These are phyloP conservation scores for Lutjanus campechanus DNA, from an alignment of 2,797 vertebrate species.

Conservation along the genomic window DNA sequence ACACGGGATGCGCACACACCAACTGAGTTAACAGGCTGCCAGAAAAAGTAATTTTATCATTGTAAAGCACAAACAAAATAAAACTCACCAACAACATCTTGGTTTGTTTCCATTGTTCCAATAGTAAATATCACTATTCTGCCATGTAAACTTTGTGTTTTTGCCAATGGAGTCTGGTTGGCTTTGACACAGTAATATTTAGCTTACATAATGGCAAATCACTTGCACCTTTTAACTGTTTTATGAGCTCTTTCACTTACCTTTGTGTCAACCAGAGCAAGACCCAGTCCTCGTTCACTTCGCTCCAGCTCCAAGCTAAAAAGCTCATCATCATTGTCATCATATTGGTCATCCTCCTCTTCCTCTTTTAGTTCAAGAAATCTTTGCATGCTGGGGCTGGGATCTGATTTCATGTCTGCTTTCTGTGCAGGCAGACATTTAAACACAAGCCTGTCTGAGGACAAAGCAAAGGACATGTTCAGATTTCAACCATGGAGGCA, in stretches of 20 bases:
- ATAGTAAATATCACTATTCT: too few relatives aligned
- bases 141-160: too few relatives aligned
- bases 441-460: slow-evolving; percentile 69
- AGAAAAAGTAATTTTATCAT: too few relatives aligned
- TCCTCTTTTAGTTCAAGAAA: slow-evolving; percentile 68
- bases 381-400: slow-evolving; percentile 21
- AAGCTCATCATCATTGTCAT: slow-evolving; percentile 75
- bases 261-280: slow-evolving; percentile 84
- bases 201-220: too few relatives aligned
- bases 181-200: too few relatives aligned
- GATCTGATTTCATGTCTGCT: slow-evolving; percentile 54
- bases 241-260: slow-evolving; percentile 68
- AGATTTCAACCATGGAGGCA: too few relatives aligned
- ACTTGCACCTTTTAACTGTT: background rate
- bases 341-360: slow-evolving; percentile 57
- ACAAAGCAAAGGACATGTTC: slow-evolving; percentile 3
- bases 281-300: slow-evolving; percentile 80
- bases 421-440: slow-evolving; percentile 75
- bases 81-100: too few relatives aligned
- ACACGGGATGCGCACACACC: too few relatives aligned
- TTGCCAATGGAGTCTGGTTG: too few relatives aligned
- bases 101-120: too few relatives aligned
- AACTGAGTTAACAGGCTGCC: too few relatives aligned
- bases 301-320: slow-evolving; percentile 86
- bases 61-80: too few relatives aligned